These are phyloP conservation scores for Drosophila paracracens DNA, from an alignment of 2,888 invertebrate genomes.

Conservation along the genomic window DNA sequence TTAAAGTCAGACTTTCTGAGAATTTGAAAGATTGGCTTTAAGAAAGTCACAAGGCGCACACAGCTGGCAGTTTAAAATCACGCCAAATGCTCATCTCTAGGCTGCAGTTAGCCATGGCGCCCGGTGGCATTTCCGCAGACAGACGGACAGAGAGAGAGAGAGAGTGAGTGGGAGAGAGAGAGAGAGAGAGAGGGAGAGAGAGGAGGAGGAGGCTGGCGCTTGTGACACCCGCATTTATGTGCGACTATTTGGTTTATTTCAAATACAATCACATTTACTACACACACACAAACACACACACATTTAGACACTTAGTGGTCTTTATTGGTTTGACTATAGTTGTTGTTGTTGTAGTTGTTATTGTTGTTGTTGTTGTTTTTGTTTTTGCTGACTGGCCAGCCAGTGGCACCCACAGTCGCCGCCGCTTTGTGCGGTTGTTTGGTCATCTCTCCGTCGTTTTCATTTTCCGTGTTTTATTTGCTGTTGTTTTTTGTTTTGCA, in stretches of 20 bases:
- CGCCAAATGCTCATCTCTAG: conserved; percentile 29
- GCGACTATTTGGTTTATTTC: conserved; percentile 81
- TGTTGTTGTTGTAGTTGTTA: conserved; percentile 30
- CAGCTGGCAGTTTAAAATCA: background rate
- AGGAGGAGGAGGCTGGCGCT: conserved; percentile 28
- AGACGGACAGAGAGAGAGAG: too few relatives aligned
- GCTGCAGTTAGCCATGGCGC: background rate
- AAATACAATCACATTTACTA: conserved; percentile 78
- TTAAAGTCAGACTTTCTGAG: too few relatives aligned
- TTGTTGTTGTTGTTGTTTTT: conserved; percentile 15
- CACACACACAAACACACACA: conserved; percentile 33
- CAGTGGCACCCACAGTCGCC: conserved; percentile 73
- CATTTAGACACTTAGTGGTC: conserved; percentile 81
- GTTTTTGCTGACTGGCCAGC: conserved; percentile 40
- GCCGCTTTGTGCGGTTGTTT: conserved; percentile 70
- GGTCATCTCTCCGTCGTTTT: conserved; percentile 49
- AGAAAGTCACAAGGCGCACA: too few relatives aligned
- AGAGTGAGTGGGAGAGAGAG: background rate
- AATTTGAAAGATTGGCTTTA: background rate
- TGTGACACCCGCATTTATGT: conserved; percentile 80
- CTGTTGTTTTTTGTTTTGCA: conserved; percentile 24
- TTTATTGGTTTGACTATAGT: conserved; percentile 71
- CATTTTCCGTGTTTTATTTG: conserved; percentile 35
- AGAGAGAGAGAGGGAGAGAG: background rate
- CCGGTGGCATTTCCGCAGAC: background rate